Percentiles rank a stretch among this genome's conserved stretches.
phyloP scores from a whole-genome alignment of 92 coral and sea anemone species.

The Pocillopora meandrina region DNA sequence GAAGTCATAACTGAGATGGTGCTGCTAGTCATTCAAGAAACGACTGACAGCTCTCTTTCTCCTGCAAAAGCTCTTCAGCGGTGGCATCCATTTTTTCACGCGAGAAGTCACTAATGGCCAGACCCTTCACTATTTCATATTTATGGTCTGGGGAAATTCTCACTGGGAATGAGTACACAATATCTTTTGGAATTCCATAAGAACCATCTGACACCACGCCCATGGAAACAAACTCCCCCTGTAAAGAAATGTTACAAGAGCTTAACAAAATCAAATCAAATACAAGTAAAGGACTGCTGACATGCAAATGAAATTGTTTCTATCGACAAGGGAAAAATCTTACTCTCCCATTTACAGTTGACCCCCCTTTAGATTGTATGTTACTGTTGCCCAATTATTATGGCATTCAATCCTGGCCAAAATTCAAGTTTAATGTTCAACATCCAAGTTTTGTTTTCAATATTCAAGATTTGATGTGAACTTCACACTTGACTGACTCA shows the following conservation, averaged over 20 bases:
- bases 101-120: conserved; percentile 85
- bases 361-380: too few species aligned
- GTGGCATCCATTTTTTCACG: conserved; percentile 94
- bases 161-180: conserved; percentile 91
- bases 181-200: conserved; percentile 91
- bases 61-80: conserved; percentile 81
- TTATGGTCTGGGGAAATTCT: conserved; percentile 42
- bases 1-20: conserved; percentile 1
- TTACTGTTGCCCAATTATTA: too few species aligned
- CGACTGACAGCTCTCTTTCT: conserved; percentile 53
- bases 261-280: neutral
- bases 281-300: too few species aligned
- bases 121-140: conserved; percentile 78
- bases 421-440: too few species aligned
- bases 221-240: conserved; percentile 93
- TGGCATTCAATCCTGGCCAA: too few species aligned
- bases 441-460: too few species aligned
- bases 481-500: too few species aligned
- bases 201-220: conserved; percentile 94
- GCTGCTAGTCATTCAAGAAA: conserved; percentile 35
- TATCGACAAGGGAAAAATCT: too few species aligned
- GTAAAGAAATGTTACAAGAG: conserved; percentile 20
- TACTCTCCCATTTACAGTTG: too few species aligned
- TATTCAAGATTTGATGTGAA: too few species aligned
- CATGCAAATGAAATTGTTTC: too few species aligned